Evolutionary conservation across 2,113 vertebrate species (phyloP), one percentile per base, ranked within the genome.

Genomic region (Tonatia bakeri): DNA sequence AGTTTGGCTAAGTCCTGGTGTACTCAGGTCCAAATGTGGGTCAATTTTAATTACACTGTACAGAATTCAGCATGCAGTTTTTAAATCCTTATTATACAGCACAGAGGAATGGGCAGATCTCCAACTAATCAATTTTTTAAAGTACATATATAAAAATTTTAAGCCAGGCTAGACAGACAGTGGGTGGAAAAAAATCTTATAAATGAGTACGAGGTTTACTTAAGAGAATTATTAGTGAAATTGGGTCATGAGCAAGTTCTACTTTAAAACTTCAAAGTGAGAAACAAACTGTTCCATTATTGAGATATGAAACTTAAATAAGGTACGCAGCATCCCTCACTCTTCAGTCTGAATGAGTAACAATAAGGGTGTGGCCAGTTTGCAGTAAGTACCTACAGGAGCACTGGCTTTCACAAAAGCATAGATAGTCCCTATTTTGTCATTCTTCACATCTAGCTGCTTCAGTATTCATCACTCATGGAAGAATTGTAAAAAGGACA

Each of bases 71-170:
- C 96, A 95, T 98, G 97, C 98, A 98, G 98, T 97, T 98, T 98
- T 98, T 89, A 98, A 98, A 98, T 98, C 98, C 98, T 98, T 99
- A 98, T 98, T 98, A 98, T 98, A 98, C 98, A 98, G 98, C 64
- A 92, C 98, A 98, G 98, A 98, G 98, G 98, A 98, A 98, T 96
- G 97, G 98, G 98, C 98, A 98, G 98, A 97, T 97, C 97, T 98
- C 98, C 99, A 99, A 98, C 98, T 98, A 98, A 99, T 99, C 98
- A 98, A 99, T 99, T 98, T 99, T 99, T 99, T 98, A 98, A 98
- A 99, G 98, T 98, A 99, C 98, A 98, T 98, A 99, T 99, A 99
- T 99, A 98, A 98, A 98, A 98, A 83, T 98, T 98, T 99, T 98
- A 99, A 99, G 98, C 97, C 98, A 98, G 97, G 97, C 98, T 98